Base-by-base conservation (phyloP, 37 sponge, comb jelly and placozoan species). In the Hexactinellida sp. region DNA sequence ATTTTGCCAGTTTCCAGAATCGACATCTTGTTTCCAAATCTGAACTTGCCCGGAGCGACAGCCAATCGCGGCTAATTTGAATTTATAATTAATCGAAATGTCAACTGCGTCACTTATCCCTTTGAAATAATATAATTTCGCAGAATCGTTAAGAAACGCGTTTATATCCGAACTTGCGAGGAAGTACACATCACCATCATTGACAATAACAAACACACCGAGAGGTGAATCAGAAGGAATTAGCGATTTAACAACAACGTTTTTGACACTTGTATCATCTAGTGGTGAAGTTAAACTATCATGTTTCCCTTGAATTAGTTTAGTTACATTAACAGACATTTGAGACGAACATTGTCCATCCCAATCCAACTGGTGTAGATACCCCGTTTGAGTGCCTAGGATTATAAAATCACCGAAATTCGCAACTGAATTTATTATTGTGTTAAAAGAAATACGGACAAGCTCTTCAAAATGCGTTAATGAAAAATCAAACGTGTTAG, bases 1-100 rank as follows among this genome's bases (percentile, higher is more conserved):
- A 28, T 63, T 63, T n/a, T 63, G 76, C 76, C 76, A 63, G 34
- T 63, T 63, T 28, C 76, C 76, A 63, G 76, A 63, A n/a, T 63
- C 76, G 5, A 63, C 76, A 63, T 63, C 76, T 63, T 63, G 76
- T 23, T 63, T 63, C 76, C 76, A 63, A 21, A 63, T 63, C 30
- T 63, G 76, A n/a, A 63, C 76, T 28, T 63, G 28, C 25, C 76
- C 76, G 13, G 76, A 63, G 3, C 76, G 25, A n/a, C 76, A 63
- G 5, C 76, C 76, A 63, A 63, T 63, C 5, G 76, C 76, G 25
- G 76, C 76, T n/a, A 63, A 32, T 23, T 63, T 63, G 13, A 63
- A 63, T n/a, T 63, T 63, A 23, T 63, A 63, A 63, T 63, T 63
- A n/a, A 63, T 63, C 25, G 76, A 63, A 63, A 63, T 63, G 30